Evolutionary conservation across 2,888 invertebrate species (phyloP).

Genomic region (Nemurella pictetii): DNA sequence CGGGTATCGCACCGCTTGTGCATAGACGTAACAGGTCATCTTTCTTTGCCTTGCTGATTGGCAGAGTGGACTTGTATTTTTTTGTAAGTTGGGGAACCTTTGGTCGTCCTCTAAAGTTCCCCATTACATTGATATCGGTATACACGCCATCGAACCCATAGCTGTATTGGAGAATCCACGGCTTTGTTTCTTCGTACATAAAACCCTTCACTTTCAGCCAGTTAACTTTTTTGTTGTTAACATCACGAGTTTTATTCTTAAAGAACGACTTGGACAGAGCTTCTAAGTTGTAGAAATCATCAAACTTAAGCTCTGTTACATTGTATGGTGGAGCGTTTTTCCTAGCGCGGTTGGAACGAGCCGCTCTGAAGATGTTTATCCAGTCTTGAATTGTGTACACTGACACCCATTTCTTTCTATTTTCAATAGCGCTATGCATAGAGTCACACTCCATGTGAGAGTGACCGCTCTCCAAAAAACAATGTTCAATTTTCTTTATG

Average conservation of each 20-base stretch:
- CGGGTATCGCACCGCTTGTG: not conserved
- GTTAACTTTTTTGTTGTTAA: conserved; percentile 32
- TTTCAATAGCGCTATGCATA: conserved; percentile 45
- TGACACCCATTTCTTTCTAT: conserved; percentile 41
- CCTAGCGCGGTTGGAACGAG: conserved; percentile 39
- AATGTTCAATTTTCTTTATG: conserved; percentile 27
- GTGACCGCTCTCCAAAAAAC: conserved; percentile 45
- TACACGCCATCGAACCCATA: conserved; percentile 40
- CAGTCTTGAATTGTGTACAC: conserved; percentile 43
- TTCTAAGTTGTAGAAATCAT: conserved; percentile 40
- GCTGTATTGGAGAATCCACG: conserved; percentile 37
- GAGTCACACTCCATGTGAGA: conserved; percentile 44
- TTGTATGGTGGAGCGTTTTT: conserved; percentile 40
- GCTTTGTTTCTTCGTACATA: conserved; percentile 36
- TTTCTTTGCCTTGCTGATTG: not conserved
- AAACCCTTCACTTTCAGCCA: conserved; percentile 42
- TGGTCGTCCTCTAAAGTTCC: not conserved
- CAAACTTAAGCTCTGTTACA: conserved; percentile 39
- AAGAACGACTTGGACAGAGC: not conserved
- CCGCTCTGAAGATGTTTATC: conserved; percentile 42
- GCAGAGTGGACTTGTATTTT: conserved; percentile 1
- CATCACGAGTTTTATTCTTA: not conserved
- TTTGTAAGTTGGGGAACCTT: not conserved
- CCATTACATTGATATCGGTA: not conserved
- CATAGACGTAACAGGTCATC: not conserved